Evolutionary conservation across 2,113 vertebrate genomes (phyloP).

Genomic region (Chionis minor): DNA sequence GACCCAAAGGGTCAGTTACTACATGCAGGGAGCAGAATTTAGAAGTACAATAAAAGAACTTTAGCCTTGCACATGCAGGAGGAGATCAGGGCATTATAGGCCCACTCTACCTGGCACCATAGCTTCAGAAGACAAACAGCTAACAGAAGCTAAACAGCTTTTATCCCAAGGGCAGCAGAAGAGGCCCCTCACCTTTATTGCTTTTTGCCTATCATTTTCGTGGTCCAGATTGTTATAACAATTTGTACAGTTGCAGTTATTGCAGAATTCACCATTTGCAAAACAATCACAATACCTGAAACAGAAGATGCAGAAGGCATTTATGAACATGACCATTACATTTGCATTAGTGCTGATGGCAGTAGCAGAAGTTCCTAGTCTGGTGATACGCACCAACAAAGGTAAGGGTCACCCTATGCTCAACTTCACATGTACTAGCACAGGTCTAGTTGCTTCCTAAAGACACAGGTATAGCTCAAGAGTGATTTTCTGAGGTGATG

Average conservation of each 20-base stretch:
- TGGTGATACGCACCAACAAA: background rate
- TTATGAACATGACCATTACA: background rate
- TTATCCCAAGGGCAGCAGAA: background rate
- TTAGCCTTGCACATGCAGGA: background rate
- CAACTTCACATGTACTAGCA: fast-evolving
- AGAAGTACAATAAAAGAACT: background rate
- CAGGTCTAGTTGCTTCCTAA: background rate
- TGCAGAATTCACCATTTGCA: constrained; percentile 98
- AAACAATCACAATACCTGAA: constrained; percentile 97
- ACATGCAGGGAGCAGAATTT: background rate
- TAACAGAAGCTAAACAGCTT: background rate
- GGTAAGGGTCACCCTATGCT: background rate
- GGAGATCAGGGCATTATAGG: background rate
- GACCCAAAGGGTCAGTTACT: constrained; percentile 22
- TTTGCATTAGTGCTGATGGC: background rate
- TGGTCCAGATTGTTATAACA: constrained; percentile 99
- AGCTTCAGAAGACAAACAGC: background rate
- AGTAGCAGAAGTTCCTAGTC: background rate
- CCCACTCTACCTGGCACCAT: background rate
- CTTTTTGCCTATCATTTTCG: constrained; percentile 95
- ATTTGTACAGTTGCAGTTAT: constrained; percentile 98
- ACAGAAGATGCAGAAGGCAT: constrained; percentile 24
- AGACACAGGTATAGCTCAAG: background rate
- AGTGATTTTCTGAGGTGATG: background rate
- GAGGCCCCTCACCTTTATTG: constrained; percentile 89